phyloP scores from a whole-genome alignment of 2,113 vertebrate genomes.

The Ameiurus melas region DNA sequence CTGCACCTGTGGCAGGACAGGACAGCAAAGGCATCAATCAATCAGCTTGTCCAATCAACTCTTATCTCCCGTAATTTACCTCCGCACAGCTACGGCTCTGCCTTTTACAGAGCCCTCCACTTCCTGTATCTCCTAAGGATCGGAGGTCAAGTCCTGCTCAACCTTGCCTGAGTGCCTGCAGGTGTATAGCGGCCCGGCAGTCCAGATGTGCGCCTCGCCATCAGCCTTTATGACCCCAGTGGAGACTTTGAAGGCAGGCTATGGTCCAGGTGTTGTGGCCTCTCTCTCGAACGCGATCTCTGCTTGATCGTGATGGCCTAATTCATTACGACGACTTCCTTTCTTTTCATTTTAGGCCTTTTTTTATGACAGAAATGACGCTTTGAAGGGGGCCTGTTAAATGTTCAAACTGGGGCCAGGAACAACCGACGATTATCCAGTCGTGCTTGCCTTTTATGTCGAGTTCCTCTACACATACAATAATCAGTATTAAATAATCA shows the following conservation, averaged over 20 bases:
- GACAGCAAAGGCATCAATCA: slow-evolving; percentile 27
- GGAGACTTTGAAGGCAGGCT: slow-evolving; percentile 45
- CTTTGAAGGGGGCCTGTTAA: slow-evolving; percentile 63
- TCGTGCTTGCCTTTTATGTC: slow-evolving; percentile 10
- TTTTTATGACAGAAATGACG: slow-evolving; percentile 61
- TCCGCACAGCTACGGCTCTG: slow-evolving; percentile 14
- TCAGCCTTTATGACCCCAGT: slow-evolving; percentile 27
- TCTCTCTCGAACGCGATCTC: slow-evolving; percentile 63
- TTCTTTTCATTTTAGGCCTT: slow-evolving; percentile 48
- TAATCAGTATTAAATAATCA: slow-evolving; percentile 13
- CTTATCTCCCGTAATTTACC: background rate
- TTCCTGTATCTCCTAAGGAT: slow-evolving; percentile 23
- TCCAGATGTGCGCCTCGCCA: slow-evolving; percentile 54
- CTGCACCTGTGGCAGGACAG: slow-evolving; percentile 60
- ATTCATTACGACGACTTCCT: slow-evolving; percentile 63
- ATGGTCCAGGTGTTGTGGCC: slow-evolving; percentile 67
- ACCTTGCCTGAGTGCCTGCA: slow-evolving; percentile 62
- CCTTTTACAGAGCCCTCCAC: background rate
- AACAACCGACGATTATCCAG: slow-evolving; percentile 15
- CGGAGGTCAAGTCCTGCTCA: slow-evolving; percentile 50
- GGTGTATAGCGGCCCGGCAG: slow-evolving; percentile 53
- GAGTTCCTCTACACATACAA: background rate
- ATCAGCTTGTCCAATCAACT: slow-evolving; percentile 4
- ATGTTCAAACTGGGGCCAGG: slow-evolving; percentile 28
- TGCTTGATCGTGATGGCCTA: slow-evolving; percentile 53